phyloP scores from a whole-genome alignment of 2,797 vertebrate genomes.

The Cossypha caffra region DNA sequence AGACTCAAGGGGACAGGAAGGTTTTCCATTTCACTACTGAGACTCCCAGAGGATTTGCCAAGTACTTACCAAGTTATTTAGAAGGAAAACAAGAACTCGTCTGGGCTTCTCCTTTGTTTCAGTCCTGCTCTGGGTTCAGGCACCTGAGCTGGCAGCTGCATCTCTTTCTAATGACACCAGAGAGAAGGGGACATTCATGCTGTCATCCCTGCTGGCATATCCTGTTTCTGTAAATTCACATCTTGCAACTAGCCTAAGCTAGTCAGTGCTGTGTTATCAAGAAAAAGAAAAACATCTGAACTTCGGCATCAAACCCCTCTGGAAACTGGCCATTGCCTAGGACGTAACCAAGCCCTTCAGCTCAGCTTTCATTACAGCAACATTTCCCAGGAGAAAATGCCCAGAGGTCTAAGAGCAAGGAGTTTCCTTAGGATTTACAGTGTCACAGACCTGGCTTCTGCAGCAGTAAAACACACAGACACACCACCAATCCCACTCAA shows the following conservation, averaged over 20 bases:
- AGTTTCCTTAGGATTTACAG: neutral
- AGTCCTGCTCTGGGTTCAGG: neutral
- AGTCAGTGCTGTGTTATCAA: neutral
- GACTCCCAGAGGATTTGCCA: slow-evolving; percentile 40
- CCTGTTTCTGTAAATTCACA: slow-evolving; percentile 38
- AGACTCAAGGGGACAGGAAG: neutral
- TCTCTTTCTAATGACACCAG: slow-evolving; percentile 19
- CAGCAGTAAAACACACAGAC: neutral
- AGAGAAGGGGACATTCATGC: slow-evolving; percentile 39
- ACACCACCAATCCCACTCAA: neutral
- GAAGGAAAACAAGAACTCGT: slow-evolving; percentile 33
- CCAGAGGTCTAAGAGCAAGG: neutral
- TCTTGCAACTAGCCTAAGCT: slow-evolving; percentile 17
- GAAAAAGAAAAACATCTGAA: slow-evolving; percentile 33
- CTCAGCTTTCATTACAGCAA: neutral
- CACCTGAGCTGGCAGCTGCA: slow-evolving; percentile 53
- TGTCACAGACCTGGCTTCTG: neutral
- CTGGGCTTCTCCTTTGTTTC: slow-evolving; percentile 52
- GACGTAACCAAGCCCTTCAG: neutral
- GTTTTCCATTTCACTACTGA: slow-evolving; percentile 52
- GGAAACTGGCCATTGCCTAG: neutral
- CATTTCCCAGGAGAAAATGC: slow-evolving; percentile 7
- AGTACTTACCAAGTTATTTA: slow-evolving; percentile 50
- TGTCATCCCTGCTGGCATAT: slow-evolving; percentile 42
- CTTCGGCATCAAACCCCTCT: slow-evolving; percentile 21